Evolutionary conservation across 92 coral and sea anemone species (phyloP), one percentile per base, ranked within the genome.

Genomic region (Umimayanthus chanpuru): DNA sequence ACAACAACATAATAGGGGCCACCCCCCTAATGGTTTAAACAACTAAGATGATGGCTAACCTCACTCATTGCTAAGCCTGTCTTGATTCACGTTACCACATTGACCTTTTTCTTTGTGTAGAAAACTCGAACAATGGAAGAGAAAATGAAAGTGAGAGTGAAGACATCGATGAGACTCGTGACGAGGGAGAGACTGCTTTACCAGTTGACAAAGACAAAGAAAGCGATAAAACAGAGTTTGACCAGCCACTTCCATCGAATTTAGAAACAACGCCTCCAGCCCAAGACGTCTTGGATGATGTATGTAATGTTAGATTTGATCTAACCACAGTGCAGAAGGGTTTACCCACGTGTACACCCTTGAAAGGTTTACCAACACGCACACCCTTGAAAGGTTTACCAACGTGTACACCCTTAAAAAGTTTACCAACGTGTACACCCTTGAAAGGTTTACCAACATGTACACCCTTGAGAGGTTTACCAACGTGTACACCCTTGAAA

Each of bases 271-370:
- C 76, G 38, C 44, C 39, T 15, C 65, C 30, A 2, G 18, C 43
- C 41, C 4, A 16, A 5, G 26, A 83, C 9, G 77, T 70, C 76
- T 66, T 66, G 71, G 76, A 82, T 4, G 58, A 82, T 67, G 87
- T 83, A 68, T 68, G 87, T 43, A 25, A 21, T 14, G 9, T 47
- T 28, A 41, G 41, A 56, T 61, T 9, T 18, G 68, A 61, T 61
- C 58, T 61, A 16, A 56, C 23, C 65, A 3, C 68, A 18, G 4
- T 61, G 26, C 26, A 61, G 1, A 4, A 18, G 21, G 68, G 26
- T 21, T 61, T 20, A 61, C 68, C 7, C 20, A 61, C 9, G 68
- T 20, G 26, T 25, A 20, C 23, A 61, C 68, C 5, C 26, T 61
- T 20, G 9, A 20, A 18, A 61, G 68, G 26, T 21, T 61, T 20